A percentile compares a stretch with the other conserved stretches of the same genome.
Evolutionary conservation across 1,140 invertebrate genomes (phyloP).

Genomic region (Ceratosolen solmsi): DNA sequence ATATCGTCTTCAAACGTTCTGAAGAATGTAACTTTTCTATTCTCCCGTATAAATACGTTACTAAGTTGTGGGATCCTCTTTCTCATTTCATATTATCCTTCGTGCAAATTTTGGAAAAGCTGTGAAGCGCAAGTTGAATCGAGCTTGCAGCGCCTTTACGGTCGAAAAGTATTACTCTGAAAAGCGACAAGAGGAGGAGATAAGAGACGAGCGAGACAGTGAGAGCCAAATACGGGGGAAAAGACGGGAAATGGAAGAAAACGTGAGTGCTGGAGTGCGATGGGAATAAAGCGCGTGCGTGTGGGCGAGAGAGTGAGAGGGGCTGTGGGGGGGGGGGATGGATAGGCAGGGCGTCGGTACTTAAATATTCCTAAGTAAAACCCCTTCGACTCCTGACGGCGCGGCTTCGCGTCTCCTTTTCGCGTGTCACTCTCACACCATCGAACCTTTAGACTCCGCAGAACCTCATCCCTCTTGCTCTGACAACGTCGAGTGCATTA

Average conservation of each 20-base stretch:
- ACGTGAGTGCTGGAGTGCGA: background rate
- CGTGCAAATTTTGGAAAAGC: slow-evolving; percentile 32
- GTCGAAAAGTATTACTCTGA: slow-evolving; percentile 52
- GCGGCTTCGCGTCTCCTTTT: slow-evolving; percentile 2
- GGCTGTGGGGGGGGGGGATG: no score
- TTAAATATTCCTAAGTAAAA: slow-evolving; percentile 68
- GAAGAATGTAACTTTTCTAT: slow-evolving; percentile 29
- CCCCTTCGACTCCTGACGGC: slow-evolving; percentile 53
- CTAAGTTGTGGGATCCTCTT: slow-evolving; percentile 3
- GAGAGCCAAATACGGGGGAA: background rate
- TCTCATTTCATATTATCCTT: slow-evolving; percentile 23
- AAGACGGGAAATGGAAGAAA: slow-evolving; percentile 49
- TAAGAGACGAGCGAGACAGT: background rate
- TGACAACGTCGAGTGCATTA: slow-evolving; percentile 63
- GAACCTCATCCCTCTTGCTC: slow-evolving; percentile 49
- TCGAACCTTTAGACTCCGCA: slow-evolving; percentile 18
- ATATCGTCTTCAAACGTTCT: background rate
- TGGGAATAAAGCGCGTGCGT: slow-evolving; percentile 39
- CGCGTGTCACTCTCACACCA: slow-evolving; percentile 2
- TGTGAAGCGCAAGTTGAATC: slow-evolving; percentile 55
- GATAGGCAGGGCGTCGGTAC: slow-evolving; percentile 55
- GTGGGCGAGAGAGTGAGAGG: background rate
- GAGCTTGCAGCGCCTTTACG: slow-evolving; percentile 56
- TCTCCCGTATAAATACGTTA: background rate
- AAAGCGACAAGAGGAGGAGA: background rate